A percentile compares a stretch with the other conserved stretches of the same genome.
These are phyloP conservation scores for Oryctes rhinoceros DNA, from an alignment of 1,140 invertebrate species.

Conservation along the genomic window DNA sequence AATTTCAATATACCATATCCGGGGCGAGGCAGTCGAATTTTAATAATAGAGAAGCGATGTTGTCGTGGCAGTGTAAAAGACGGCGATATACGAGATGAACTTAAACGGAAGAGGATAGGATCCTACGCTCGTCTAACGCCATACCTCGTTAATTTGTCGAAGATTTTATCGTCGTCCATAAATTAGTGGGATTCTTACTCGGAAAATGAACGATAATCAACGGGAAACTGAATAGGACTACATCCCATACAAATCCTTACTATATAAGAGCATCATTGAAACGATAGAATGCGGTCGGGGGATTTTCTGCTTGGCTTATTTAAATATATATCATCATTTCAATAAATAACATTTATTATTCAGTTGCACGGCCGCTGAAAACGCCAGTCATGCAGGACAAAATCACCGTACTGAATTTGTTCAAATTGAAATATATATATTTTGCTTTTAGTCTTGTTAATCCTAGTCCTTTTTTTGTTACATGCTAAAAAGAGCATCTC, in stretches of 20 bases:
- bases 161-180: constrained; percentile 36
- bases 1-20: constrained; percentile 31
- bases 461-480: too few relatives aligned
- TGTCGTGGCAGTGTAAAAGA: not conserved
- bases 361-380: too few relatives aligned
- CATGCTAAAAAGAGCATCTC: too few relatives aligned
- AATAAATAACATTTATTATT: too few relatives aligned
- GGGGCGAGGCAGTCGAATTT: not conserved
- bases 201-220: constrained; percentile 33
- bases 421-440: too few relatives aligned
- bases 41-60: constrained; percentile 6
- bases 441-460: too few relatives aligned
- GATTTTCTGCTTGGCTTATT: too few relatives aligned
- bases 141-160: constrained; percentile 46
- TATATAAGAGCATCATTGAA: too few relatives aligned
- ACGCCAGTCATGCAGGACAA: too few relatives aligned
- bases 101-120: not conserved
- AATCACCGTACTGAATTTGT: too few relatives aligned
- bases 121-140: not conserved
- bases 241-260: not conserved
- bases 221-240: not conserved
- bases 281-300: too few relatives aligned
- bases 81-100: not conserved
- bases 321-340: too few relatives aligned
- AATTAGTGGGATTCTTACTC: constrained; percentile 29